Evolutionary conservation across 1,140 invertebrate genomes (phyloP).

Genomic region (Sitodiplosis mosellana): DNA sequence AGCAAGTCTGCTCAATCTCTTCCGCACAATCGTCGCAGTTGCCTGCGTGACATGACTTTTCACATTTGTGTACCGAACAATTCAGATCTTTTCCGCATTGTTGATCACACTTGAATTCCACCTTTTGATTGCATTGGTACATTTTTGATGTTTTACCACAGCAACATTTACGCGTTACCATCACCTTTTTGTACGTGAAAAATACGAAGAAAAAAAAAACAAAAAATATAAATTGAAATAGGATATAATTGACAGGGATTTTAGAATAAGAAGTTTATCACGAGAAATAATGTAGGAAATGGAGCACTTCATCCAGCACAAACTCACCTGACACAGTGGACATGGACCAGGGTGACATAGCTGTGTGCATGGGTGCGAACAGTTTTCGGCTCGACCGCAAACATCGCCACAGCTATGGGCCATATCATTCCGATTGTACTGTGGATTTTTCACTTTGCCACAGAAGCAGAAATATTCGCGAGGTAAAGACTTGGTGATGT

Average conservation of each 20-base stretch:
- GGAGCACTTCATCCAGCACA: no score
- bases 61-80: constrained; percentile 58
- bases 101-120: constrained; percentile 48
- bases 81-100: constrained; percentile 50
- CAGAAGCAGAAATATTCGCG: constrained; percentile 68
- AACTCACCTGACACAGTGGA: constrained; percentile 54
- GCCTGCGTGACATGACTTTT: constrained; percentile 55
- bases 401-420: constrained; percentile 81
- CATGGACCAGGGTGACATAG: constrained; percentile 84
- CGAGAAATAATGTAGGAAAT: no score
- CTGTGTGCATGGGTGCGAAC: constrained; percentile 67
- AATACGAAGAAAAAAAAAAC: constrained; percentile 10
- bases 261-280: no score
- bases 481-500: constrained; percentile 44
- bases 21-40: constrained; percentile 48
- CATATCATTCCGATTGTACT: constrained; percentile 48
- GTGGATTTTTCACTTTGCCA: constrained; percentile 52
- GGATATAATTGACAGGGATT: no score
- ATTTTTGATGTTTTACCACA: constrained; percentile 49
- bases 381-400: constrained; percentile 49
- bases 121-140: constrained; percentile 48
- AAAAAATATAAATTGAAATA: no score
- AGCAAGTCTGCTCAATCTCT: constrained; percentile 32
- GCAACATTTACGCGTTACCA: constrained; percentile 43
- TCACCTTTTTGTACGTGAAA: constrained; percentile 7